Evolutionary conservation across 2,113 vertebrate genomes (phyloP), one percentile per base, ranked within the genome.

Genomic region (Stigmatopora nigra): DNA sequence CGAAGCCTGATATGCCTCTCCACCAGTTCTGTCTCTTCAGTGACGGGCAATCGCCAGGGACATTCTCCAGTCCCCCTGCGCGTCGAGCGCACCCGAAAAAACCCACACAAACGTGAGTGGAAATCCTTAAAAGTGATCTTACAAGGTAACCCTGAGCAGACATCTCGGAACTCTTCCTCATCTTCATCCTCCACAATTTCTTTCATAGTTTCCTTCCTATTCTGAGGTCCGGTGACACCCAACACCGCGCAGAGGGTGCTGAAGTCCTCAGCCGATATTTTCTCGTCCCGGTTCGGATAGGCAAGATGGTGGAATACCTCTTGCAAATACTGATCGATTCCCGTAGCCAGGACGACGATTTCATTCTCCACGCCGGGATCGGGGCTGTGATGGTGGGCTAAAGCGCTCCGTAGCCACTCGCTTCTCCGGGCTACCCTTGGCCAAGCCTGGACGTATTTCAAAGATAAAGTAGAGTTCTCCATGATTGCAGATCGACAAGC

Each of bases 221-320:
- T 60, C 55, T 41, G 22, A 3, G 56, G 70, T 20, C 45, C 58
- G 22, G 64, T 11, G 25, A 90, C 71, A 1, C 87, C 88, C 70
- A 92, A 75, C 16, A 89, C 84, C 3, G 76, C 71, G 75, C 90
- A 92, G 5, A 92, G 85, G 13, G 81, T 65, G 3, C 52, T 49
- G 73, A 92, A 92, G 20, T 92, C 91, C 79, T 88, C 85, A 6
- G 73, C 84, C 1, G 84, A 86, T 63, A 92, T 73, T 4, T 82
- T 63, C 0, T 89, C 87, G 1, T 88, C 81, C 19, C 53, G 76
- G 68, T 74, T 78, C 46, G 84, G 52, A 49, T 77, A 76, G 2
- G 85, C 82, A 59, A 92, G 77, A 71, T 92, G 91, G 69, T 92
- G 90, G 70, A 92, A 92, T 35, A 91, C 87, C 78, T 92, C 91